These are phyloP conservation scores for Sebastes steindachneri DNA, from an alignment of 2,797 vertebrate genomes.

Conservation along the genomic window DNA sequence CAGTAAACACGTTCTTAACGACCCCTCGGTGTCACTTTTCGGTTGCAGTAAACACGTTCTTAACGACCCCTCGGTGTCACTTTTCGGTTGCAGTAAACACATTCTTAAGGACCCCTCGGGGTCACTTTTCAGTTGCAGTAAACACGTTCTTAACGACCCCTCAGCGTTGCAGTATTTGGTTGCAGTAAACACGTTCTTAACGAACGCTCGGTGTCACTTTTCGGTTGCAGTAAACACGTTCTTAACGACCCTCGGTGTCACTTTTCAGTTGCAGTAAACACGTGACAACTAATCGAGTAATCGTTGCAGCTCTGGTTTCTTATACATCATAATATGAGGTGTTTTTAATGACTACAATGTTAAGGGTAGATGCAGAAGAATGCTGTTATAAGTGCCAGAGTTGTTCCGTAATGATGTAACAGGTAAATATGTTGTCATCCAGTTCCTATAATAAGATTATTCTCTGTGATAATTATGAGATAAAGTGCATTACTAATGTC, in stretches of 20 bases:
- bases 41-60: too few species aligned
- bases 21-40: too few species aligned
- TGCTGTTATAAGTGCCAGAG: not conserved
- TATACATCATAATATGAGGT: not conserved
- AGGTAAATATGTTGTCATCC: not conserved
- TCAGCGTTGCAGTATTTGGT: too few species aligned
- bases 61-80: fast-evolving
- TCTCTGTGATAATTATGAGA: not conserved
- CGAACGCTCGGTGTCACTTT: fast-evolving
- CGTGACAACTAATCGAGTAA: too few species aligned
- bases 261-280: too few species aligned
- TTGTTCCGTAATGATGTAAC: not conserved
- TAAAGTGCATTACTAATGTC: not conserved
- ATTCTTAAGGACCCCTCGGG: fast-evolving
- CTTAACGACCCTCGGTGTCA: too few species aligned
- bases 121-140: too few species aligned
- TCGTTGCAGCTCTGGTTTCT: not conserved
- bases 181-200: too few species aligned
- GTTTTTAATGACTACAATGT: not conserved
- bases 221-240: too few species aligned
- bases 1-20: fast-evolving
- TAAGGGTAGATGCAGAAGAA: not conserved
- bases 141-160: too few species aligned
- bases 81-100: too few species aligned
- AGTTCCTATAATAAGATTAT: not conserved